These are phyloP conservation scores for Calameuta filiformis DNA, from an alignment of 2,888 invertebrate species.

Conservation along the genomic window DNA sequence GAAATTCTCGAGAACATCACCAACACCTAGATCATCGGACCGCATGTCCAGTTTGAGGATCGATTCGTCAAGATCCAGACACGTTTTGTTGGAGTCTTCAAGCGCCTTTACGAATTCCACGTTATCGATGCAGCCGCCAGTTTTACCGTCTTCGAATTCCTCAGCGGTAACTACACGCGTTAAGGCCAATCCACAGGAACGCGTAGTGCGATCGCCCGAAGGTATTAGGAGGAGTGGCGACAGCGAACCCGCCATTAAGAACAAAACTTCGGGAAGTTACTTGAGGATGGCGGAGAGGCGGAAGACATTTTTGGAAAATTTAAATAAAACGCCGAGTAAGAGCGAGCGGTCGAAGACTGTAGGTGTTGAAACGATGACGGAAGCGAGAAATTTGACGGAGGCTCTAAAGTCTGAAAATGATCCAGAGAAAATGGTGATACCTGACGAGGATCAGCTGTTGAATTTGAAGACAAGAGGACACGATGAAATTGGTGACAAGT, in stretches of 20 bases:
- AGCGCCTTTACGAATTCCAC: slow-evolving; percentile 8
- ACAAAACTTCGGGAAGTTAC: slow-evolving; percentile 2
- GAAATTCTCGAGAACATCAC: slow-evolving; percentile 32
- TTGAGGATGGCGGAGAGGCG: slow-evolving; percentile 9
- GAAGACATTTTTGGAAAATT: not conserved
- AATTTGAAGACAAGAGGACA: not conserved
- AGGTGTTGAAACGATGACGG: not conserved
- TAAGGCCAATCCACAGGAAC: not conserved
- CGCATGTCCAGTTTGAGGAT: not conserved
- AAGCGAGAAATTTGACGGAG: not conserved
- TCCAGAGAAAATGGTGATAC: not conserved
- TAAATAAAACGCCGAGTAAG: not conserved
- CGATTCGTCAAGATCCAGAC: slow-evolving; percentile 9
- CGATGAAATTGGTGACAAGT: not conserved
- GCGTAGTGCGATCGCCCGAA: not conserved
- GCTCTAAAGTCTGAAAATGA: not conserved
- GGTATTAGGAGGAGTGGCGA: not conserved
- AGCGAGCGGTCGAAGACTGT: not conserved
- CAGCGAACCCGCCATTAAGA: not conserved
- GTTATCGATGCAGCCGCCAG: slow-evolving; percentile 10
- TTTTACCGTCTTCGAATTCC: slow-evolving; percentile 13
- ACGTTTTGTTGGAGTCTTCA: slow-evolving; percentile 11
- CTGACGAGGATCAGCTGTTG: not conserved
- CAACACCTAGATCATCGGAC: slow-evolving; percentile 15
- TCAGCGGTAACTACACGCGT: not conserved